Conservation (phyloP, 2,113 vertebrate species). For the Oceanodroma tethys region DNA sequence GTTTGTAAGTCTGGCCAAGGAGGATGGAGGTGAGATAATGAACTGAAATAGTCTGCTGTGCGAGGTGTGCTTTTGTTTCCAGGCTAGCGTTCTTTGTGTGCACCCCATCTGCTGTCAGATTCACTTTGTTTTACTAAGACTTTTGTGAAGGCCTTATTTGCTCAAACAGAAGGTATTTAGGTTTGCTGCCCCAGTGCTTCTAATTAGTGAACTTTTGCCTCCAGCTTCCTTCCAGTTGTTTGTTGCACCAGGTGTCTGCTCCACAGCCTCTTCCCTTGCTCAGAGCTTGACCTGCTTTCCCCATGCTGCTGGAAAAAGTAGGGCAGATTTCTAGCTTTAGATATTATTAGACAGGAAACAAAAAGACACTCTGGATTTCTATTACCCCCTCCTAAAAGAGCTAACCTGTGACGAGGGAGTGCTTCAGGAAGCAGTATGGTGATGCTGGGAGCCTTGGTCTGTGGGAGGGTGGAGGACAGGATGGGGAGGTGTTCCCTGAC, state of each 20-base stretch:
- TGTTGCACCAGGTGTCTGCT: slow-evolving; percentile 7
- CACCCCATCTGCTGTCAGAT: background rate
- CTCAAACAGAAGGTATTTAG: slow-evolving; percentile 7
- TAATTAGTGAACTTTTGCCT: background rate
- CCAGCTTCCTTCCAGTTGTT: slow-evolving; percentile 41
- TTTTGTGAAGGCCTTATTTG: background rate
- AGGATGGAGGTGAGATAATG: background rate
- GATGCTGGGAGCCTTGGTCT: background rate
- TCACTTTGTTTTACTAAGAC: background rate
- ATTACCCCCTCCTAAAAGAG: background rate
- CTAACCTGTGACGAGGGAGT: background rate
- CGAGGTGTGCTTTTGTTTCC: background rate
- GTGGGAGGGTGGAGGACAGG: background rate
- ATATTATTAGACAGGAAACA: slow-evolving; percentile 36
- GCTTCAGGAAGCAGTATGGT: background rate
- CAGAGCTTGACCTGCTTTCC: slow-evolving; percentile 58
- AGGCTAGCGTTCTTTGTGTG: background rate
- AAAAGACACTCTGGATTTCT: background rate
- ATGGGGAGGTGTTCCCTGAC: background rate
- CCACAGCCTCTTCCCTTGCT: background rate
- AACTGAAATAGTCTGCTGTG: background rate
- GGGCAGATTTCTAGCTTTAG: slow-evolving; percentile 25
- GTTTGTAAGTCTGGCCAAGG: background rate
- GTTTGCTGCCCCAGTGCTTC: background rate
- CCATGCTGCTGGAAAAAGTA: background rate